Conservation (phyloP, 2,797 vertebrate species). For the Pantherophis alleghaniensis region DNA sequence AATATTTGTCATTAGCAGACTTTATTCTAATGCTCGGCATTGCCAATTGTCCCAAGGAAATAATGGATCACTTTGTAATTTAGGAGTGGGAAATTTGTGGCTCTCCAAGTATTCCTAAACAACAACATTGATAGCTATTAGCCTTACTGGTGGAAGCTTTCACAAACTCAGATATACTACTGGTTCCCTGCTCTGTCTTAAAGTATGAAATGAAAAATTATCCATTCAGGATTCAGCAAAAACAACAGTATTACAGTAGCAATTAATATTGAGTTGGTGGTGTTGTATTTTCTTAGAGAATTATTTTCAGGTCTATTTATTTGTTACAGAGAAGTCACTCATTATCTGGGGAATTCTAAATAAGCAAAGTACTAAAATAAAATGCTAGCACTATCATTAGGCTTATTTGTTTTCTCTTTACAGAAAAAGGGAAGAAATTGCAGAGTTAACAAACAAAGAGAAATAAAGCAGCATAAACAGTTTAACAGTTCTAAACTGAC, state of each 20-base stretch:
- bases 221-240: not conserved
- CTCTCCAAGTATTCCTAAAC: not conserved
- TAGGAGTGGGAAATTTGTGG: not conserved
- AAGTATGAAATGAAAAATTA: constrained; percentile 15
- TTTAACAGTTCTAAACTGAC: not conserved
- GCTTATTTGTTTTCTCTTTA: not conserved
- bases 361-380: not conserved
- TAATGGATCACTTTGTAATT: not conserved
- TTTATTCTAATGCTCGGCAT: not conserved
- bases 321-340: constrained; percentile 16
- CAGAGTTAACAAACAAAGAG: not conserved
- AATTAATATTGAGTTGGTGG: constrained; percentile 1
- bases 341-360: constrained; percentile 8
- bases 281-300: not conserved
- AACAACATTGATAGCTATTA: not conserved
- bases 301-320: not conserved
- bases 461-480: not conserved
- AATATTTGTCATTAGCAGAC: not conserved
- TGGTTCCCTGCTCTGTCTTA: not conserved
- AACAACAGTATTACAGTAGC: not conserved
- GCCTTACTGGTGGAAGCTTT: not conserved
- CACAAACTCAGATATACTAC: not conserved
- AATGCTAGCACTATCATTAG: not conserved
- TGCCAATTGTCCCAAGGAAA: not conserved
- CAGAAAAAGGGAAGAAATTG: not conserved